Evolutionary conservation across 2,888 invertebrate genomes (phyloP), one percentile per base, ranked within the genome.

Genomic region (Patella caerulea): DNA sequence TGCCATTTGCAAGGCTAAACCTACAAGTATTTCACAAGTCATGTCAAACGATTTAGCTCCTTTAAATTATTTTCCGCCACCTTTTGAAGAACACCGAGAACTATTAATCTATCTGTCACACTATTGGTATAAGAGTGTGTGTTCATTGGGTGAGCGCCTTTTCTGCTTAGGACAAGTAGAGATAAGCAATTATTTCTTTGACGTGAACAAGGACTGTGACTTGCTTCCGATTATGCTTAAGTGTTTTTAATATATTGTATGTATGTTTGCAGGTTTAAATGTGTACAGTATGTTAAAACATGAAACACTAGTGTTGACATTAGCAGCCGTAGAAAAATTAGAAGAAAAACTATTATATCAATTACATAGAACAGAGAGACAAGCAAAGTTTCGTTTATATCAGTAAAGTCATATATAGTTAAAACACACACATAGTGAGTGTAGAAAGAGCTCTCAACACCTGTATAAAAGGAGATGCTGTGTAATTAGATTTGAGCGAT

Each of bases 231-330:
- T 65, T 65, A 19, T 12, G 1, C 9, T 65, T n/a, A 1, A 19
- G 65, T n/a, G 19, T 65, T 65, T 65, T 19, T 65, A 19, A 65
- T 65, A 9, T n/a, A 65, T 19, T 19, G 34, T 19, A 12, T 17
- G 11, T 71, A n/a, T 54, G 17, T 69, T 85, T 87, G 53, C 84
- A 91, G 90, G 91, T 59, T 93, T 99, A 19, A 99, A 99, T 93
- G 97, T 98, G 0, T 96, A 95, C 92, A 98, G 98, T 56, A 98
- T 99, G 96, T 91, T 99, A 81, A 99, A 99, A 92, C 96, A 99
- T 92, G 96, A 97, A 82, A 98, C 98, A 0, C 92, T 99, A 14
- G 95, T 99, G 7, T 91, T 99, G 3, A 98, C 98, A 0, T 92
- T 95, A 83, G 94, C 94, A 71, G 98, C 98, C 0, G 94, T 96